Conservation (phyloP, 2,797 vertebrate genomes). For the Platyrinchus mystaceus region DNA sequence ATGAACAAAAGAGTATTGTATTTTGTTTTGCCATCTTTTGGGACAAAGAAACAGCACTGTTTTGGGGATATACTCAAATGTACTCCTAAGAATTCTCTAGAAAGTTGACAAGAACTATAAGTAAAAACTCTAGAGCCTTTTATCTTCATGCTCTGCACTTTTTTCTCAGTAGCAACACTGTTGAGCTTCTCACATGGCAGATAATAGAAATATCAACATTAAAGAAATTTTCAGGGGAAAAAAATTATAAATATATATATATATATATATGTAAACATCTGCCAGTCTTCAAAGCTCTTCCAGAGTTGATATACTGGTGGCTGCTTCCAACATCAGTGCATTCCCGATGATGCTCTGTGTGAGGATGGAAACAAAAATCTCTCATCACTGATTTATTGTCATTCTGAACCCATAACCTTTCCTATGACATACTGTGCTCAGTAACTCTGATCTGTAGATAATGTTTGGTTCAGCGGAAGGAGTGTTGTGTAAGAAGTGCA, state of each 20-base stretch:
- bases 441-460: neutral
- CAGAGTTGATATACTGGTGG: neutral
- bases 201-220: neutral
- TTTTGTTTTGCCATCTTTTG: neutral
- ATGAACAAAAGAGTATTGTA: neutral
- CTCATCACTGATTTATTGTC: neutral
- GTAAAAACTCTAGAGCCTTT: neutral
- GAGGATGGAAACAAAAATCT: neutral
- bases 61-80: neutral
- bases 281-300: neutral
- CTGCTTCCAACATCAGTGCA: neutral
- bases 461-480: neutral
- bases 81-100: neutral
- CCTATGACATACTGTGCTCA: fast-evolving
- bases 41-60: neutral
- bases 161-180: neutral
- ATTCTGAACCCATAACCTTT: neutral
- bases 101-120: neutral
- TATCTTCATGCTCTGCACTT: neutral
- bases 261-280: neutral
- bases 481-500: neutral
- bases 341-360: neutral
- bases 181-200: neutral
- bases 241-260: no score
- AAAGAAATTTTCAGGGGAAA: neutral